A percentile compares a stretch with the other conserved stretches of the same genome.
Conservation (phyloP, 2,888 invertebrate species). For the Cheilosia vernalis region DNA sequence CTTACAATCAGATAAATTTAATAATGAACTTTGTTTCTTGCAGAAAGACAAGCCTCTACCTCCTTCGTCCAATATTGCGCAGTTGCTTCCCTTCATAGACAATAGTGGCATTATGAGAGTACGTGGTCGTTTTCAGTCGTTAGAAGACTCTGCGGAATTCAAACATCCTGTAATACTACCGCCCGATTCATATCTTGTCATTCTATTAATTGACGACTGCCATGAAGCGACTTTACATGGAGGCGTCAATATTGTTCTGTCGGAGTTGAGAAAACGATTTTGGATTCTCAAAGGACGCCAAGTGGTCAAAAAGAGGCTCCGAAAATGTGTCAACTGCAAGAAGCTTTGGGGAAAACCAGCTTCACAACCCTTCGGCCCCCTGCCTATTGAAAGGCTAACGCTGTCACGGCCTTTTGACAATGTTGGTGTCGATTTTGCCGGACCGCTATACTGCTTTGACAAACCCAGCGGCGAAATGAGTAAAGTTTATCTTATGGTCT, state of each 20-base stretch:
- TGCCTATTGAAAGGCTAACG: neutral
- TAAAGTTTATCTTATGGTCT: too few relatives aligned
- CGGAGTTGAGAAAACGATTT: slow-evolving; percentile 3
- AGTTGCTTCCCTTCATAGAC: neutral
- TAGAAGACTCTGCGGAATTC: too few relatives aligned
- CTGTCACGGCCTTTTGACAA: slow-evolving; percentile 13
- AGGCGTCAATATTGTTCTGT: neutral
- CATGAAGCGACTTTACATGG: too few relatives aligned
- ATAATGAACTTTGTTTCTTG: slow-evolving; percentile 29
- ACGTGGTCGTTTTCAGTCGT: too few relatives aligned
- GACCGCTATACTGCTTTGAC: too few relatives aligned
- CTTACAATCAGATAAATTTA: neutral
- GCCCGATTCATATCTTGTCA: too few relatives aligned
- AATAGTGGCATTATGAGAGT: neutral
- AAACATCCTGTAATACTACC: too few relatives aligned
- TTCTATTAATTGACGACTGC: too few relatives aligned
- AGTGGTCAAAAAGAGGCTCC: neutral
- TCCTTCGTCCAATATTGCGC: slow-evolving; percentile 1
- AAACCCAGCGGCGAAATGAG: too few relatives aligned
- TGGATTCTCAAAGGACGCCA: neutral
- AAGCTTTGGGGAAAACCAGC: slow-evolving; percentile 2
- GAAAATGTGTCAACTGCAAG: neutral
- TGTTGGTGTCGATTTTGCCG: too few relatives aligned
- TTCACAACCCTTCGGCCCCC: neutral
- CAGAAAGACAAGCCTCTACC: slow-evolving; percentile 16